Conservation (phyloP, 2,797 vertebrate species). For the Coregonus sp. region DNA sequence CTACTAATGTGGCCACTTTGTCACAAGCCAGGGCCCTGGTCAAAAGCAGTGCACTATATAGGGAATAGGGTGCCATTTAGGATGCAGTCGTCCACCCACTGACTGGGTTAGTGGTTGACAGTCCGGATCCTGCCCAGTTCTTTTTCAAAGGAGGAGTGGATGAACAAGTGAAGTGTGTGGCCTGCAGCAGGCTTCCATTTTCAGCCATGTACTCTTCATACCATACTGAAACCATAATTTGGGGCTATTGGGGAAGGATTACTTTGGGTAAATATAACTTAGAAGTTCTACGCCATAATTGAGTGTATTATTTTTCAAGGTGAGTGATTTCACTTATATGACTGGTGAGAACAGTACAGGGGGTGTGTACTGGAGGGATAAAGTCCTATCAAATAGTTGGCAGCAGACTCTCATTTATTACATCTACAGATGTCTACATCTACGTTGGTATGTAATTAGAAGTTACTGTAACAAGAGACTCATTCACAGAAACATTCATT, state of each 20-base stretch:
- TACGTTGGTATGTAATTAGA: background rate
- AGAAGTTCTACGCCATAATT: conserved; percentile 34
- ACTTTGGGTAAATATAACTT: conserved; percentile 50
- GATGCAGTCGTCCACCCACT: conserved; percentile 6
- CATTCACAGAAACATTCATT: background rate
- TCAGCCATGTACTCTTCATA: conserved; percentile 47
- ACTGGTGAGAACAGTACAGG: conserved; percentile 1
- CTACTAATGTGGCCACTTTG: conserved; percentile 44
- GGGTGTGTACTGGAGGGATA: conserved; percentile 16
- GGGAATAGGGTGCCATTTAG: no score
- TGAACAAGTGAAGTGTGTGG: conserved; percentile 49
- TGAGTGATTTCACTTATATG: no score
- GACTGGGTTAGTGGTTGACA: conserved; percentile 23
- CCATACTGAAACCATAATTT: conserved; percentile 56
- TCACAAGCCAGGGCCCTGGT: conserved; percentile 15
- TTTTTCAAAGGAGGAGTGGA: conserved; percentile 55
- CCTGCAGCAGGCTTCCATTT: conserved; percentile 53
- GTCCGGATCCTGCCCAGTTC: conserved; percentile 43
- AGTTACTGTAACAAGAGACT: conserved; percentile 4
- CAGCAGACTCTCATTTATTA: conserved; percentile 21
- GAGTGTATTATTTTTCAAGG: conserved; percentile 36
- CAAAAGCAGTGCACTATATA: background rate
- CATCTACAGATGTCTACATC: background rate
- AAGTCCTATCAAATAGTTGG: conserved; percentile 25
- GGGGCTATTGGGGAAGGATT: conserved; percentile 44